Percentiles rank a stretch among this genome's conserved stretches.
These are phyloP conservation scores for Syrphus vitripennis DNA, from an alignment of 2,888 invertebrate species.

Conservation along the genomic window DNA sequence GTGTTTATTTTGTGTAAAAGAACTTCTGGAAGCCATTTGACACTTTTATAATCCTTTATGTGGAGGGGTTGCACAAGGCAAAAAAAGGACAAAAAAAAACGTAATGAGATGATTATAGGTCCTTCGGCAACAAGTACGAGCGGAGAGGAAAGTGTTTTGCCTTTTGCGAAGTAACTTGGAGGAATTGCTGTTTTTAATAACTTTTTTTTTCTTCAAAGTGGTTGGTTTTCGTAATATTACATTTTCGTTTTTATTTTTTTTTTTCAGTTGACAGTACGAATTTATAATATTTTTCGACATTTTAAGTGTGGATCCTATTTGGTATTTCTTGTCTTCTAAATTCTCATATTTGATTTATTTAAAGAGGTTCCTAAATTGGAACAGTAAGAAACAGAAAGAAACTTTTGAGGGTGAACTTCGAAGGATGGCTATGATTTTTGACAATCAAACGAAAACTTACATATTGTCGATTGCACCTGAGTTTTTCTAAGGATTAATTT, in stretches of 20 bases:
- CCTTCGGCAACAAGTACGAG: constrained; percentile 56
- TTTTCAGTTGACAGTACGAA: background rate
- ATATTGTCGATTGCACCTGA: too few species aligned
- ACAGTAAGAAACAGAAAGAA: too few species aligned
- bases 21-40: constrained; percentile 64
- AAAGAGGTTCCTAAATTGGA: too few species aligned
- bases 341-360: too few species aligned
- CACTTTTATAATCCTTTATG: constrained; percentile 66
- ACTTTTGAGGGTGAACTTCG: too few species aligned
- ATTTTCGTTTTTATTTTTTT: background rate
- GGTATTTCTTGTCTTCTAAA: background rate
- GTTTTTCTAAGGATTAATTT: too few species aligned
- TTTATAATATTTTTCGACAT: too few species aligned
- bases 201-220: background rate
- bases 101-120: constrained; percentile 49
- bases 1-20: constrained; percentile 59
- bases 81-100: constrained; percentile 11
- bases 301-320: background rate
- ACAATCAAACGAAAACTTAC: too few species aligned
- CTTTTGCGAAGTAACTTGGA: constrained; percentile 12
- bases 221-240: background rate
- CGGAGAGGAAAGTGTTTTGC: background rate
- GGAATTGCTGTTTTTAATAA: constrained; percentile 46
- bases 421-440: too few species aligned
- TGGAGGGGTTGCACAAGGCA: background rate